Evolutionary conservation across 64 coral and sea anemone species (phyloP).

Genomic region (Stylophora pistillata): DNA sequence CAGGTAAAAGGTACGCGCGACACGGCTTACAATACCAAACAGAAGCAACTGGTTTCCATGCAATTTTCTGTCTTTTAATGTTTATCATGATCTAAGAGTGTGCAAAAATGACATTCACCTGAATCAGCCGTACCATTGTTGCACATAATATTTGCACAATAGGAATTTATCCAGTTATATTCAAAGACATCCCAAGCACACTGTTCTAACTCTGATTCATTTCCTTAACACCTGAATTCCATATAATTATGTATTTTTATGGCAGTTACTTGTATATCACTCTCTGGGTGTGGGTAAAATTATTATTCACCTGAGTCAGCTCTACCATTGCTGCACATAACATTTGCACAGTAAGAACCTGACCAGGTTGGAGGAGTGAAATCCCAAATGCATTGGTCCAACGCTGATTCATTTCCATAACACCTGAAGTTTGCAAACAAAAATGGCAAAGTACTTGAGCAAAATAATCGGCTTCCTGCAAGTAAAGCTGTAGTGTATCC

Average conservation of each 20-base stretch:
- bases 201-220: constrained; percentile 16
- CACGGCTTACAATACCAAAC: no score
- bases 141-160: constrained; percentile 1
- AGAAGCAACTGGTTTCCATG: no score
- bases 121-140: not conserved
- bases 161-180: not conserved
- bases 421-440: not conserved
- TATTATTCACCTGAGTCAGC: not conserved
- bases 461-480: not conserved
- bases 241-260: no score
- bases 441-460: not conserved
- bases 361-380: not conserved
- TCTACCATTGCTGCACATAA: not conserved
- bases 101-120: not conserved
- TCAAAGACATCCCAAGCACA: not conserved
- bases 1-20: no score
- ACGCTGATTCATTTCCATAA: constrained; percentile 10
- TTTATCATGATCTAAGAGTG: no score
- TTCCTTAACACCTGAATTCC: no score
- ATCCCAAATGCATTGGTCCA: constrained; percentile 1
- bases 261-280: no score
- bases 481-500: not conserved
- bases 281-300: no score
- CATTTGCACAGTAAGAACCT: not conserved
- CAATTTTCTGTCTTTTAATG: no score